Percentiles rank a stretch among this genome's conserved stretches.
phyloP scores from a whole-genome alignment of 1,140 invertebrate genomes.

The Drosophila saltans region DNA sequence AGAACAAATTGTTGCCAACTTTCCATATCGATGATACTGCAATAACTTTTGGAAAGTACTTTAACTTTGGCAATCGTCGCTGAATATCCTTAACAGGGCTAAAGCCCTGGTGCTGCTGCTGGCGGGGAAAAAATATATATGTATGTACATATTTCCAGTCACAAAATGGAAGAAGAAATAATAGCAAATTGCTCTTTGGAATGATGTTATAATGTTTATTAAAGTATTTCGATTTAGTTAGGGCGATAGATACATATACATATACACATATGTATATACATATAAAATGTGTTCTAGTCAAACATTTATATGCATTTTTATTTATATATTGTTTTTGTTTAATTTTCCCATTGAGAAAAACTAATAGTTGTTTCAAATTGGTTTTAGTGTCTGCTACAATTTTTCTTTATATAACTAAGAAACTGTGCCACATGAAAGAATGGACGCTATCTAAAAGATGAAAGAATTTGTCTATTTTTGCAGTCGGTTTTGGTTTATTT shows the following conservation, averaged over 20 bases:
- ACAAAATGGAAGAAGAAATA: no score
- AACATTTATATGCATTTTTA: not conserved
- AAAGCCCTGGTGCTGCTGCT: no score
- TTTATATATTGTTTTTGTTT: not conserved
- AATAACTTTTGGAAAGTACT: not conserved
- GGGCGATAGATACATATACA: no score
- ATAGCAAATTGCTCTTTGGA: no score
- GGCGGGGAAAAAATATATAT: no score
- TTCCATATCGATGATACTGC: constrained; percentile 3
- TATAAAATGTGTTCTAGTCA: not conserved
- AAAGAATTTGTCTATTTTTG: constrained; percentile 8
- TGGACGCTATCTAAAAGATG: not conserved
- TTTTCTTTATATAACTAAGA: constrained; percentile 2
- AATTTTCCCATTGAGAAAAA: not conserved
- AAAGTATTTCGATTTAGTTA: not conserved
- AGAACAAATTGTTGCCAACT: constrained; percentile 4
- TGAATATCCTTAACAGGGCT: not conserved
- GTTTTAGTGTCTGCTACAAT: not conserved
- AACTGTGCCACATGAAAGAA: not conserved
- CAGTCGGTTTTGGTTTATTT: not conserved
- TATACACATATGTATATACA: no score
- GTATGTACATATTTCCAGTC: no score
- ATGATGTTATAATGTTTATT: not conserved
- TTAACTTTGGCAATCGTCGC: not conserved
- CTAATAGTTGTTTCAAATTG: constrained; percentile 4